Base-by-base conservation (phyloP, 2,797 vertebrate genomes). In the Sebastes oblongus region DNA sequence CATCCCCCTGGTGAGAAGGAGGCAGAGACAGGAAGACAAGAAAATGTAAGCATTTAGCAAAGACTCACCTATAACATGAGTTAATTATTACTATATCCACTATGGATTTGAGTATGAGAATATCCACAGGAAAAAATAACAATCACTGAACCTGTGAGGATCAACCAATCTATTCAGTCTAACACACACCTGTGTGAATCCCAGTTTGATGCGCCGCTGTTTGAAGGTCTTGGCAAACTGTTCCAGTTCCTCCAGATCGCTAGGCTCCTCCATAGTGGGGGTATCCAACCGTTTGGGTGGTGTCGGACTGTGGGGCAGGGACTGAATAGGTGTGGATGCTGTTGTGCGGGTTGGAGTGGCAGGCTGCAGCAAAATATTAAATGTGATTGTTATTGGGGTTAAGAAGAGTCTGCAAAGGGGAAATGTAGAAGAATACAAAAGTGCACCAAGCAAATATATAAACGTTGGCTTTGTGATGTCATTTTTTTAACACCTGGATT, bases 221-320 rank as follows among this genome's bases (percentile, higher is more conserved):
- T 99, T 99, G 95, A 99, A 99, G 87, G 98, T 99, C 96, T 99
- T 99, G 92, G 98, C 98, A 95, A 99, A 99, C 93, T 99, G 98
- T 95, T 99, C 98, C 89, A 99, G 96, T 95, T 99, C 98, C 96
- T 99, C 98, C 91, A 99, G 96, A 94, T 99, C 98, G 89, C 98
- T 99, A 86, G 98, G 98, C 94, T 99, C 98, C 95, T 99, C 98
- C 94, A 99, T 94, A 91, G 97, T 98, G 81, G 98, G 97, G 75
- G 98, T 98, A 90, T 99, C 98, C 55, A 98, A 95, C 93, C 97
- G 97, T 96, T 99, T 99, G 96, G 98, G 98, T 95, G 98, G 96
- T 27, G 97, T 96, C 96, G 98, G 98, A 97, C 95, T 98, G 96
- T 97, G 97, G 93, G 97, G 94, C 94, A 98, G 96, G 92, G 97